phyloP scores from a whole-genome alignment of 2,113 vertebrate species.

The Chamaetylas fuelleborni region DNA sequence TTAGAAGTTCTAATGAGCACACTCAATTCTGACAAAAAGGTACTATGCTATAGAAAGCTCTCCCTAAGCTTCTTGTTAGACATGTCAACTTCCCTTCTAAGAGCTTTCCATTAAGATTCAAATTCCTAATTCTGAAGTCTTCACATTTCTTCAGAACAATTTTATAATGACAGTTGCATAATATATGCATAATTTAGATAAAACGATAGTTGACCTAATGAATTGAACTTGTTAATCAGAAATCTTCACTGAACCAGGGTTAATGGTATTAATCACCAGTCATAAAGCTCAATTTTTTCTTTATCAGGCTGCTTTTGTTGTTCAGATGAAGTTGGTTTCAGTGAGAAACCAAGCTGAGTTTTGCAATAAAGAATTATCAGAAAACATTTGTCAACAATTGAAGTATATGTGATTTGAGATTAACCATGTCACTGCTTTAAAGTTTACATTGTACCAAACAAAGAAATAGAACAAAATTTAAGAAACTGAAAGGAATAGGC shows the following conservation, averaged over 20 bases:
- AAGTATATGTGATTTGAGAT: neutral
- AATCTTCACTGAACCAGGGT: neutral
- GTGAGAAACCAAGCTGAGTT: neutral
- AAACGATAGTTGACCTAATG: neutral
- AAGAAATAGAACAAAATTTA: neutral
- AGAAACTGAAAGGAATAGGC: neutral
- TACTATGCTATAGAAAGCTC: neutral
- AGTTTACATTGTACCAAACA: neutral
- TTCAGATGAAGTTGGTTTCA: neutral
- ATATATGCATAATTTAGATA: neutral
- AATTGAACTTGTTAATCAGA: neutral
- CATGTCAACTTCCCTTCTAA: neutral
- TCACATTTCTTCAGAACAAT: neutral
- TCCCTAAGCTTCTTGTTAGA: neutral
- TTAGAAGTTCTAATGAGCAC: neutral
- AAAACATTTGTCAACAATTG: neutral
- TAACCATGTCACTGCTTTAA: neutral
- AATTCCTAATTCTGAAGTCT: neutral
- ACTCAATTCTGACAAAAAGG: neutral
- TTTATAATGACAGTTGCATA: neutral
- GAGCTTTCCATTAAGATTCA: neutral
- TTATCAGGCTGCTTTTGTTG: neutral
- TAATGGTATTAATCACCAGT: neutral
- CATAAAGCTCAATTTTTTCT: neutral
- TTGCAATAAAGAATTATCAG: neutral